A percentile compares a stretch with the other conserved stretches of the same genome.
These are phyloP conservation scores for Conus canariensis DNA, from an alignment of 2,888 invertebrate species.

Conservation along the genomic window DNA sequence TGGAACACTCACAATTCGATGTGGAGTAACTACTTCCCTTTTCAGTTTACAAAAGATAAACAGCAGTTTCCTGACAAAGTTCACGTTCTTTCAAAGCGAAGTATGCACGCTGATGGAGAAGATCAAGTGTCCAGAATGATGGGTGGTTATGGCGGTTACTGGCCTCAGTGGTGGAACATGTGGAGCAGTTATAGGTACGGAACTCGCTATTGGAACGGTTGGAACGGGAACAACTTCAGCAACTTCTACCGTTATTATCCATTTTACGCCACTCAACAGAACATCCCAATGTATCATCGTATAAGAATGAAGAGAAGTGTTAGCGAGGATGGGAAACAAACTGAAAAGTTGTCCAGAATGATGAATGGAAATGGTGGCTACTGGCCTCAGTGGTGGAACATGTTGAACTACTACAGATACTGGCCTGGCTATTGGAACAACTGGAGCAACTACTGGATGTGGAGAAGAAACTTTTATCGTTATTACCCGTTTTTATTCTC, in stretches of 20 bases:
- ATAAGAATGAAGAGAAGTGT: background rate
- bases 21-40: background rate
- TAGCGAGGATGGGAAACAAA: no score
- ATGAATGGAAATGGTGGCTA: conserved; percentile 23
- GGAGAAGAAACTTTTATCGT: background rate
- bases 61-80: background rate
- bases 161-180: conserved; percentile 39
- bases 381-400: conserved; percentile 31
- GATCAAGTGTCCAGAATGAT: conserved; percentile 27
- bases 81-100: background rate
- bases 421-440: conserved; percentile 37
- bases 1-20: background rate
- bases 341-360: conserved; percentile 22
- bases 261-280: no score
- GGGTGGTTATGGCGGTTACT: conserved; percentile 22
- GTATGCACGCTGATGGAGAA: no score
- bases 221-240: background rate
- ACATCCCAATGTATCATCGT: background rate
- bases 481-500: background rate
- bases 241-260: background rate
- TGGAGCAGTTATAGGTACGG: conserved; percentile 31
- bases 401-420: conserved; percentile 25
- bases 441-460: conserved; percentile 5
- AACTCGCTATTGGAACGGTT: conserved; percentile 17
- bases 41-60: background rate